Base-by-base conservation (phyloP, 2,888 invertebrate genomes). In the Suillia variegata region DNA sequence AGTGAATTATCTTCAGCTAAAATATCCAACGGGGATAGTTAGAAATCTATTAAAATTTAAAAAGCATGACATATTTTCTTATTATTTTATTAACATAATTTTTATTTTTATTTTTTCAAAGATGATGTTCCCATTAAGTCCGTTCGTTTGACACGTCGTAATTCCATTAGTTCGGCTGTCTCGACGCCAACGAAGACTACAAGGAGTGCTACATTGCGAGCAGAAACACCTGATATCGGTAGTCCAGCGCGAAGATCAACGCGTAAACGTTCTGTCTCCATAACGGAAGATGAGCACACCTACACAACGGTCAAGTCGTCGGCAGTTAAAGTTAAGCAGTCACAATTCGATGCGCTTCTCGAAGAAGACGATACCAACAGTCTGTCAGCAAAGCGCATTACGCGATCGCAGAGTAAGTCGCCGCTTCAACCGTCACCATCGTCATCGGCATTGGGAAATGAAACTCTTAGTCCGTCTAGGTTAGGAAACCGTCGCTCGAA, bases 81-180 rank as follows among this genome's bases (percentile, higher is more conserved):
- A n/a, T n/a, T n/a, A n/a, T n/a, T n/a, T n/a, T n/a, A n/a, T 15
- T 17, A 42, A 31, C 42, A 18, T 18, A n/a, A 18, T 33, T 18
- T n/a, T 4, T 26, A 34, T 26, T 26, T 48, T 49, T 22, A 33
- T 56, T 15, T 20, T 45, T 17, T 51, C 38, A n/a, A n/a, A n/a
- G n/a, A n/a, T 65, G 66, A 52, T 26, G 70, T 71, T 5, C 71
- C 70, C 31, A 70, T 72, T 15, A 73, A 70, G 22, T 62, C 70
- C 2, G 61, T 67, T 13, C 68, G 71, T 3, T 54, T 56, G 4
- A 64, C 69, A 3, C 75, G 80, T 1, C 64, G 74, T 21, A 70
- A 74, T 5, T 64, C 74, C 0, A 59, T 65, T 33, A 74, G 74
- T 10, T 73, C 74, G 0, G 71, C 65, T 2, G 69, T 69, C 0